Base-by-base conservation (phyloP, 2,797 vertebrate species). In the Periparus ater region DNA sequence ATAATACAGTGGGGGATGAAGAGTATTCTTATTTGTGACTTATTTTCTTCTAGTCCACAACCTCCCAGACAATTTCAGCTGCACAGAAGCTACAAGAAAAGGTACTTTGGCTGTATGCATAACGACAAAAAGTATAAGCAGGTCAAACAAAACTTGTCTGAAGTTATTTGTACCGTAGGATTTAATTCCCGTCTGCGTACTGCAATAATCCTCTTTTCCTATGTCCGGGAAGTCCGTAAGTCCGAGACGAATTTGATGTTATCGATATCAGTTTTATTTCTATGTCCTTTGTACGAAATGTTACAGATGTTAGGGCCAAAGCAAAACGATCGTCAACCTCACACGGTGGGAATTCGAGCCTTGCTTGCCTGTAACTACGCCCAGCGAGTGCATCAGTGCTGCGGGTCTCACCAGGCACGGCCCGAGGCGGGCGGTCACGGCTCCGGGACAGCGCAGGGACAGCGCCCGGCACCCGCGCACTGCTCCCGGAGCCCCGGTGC, bases 161-260 rank as follows among this genome's bases (percentile, higher is more conserved):
- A 62, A 26, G 18, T 44, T 53, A 26, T 7, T 67, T 19, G 26
- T 30, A 4, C 11, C 7, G 53, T 5, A 47, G 44, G 3, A 36
- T 58, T 68, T 63, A 21, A 40, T 11, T 13, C 16, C 7, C 21
- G n/a, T 25, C 44, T 61, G 19, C 0, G 2, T 8, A 22, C 17
- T 10, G 2, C 3, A 17, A 9, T 1, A 13, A 3, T 47, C 4
- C 21, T 7, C 10, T 20, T 36, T 4, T 27, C 13, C 1, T 2
- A 9, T 3, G 20, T 38, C 22, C 2, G 1, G 27, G 47, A n/a
- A 3, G 36, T 0, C 38, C 13, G 0, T 13, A 29, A 38, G 13
- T 17, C 29, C 26, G 51, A 12, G 47, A 5, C 1, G 0, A 63
- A 15, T 60, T 30, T 18, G 17, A 16, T 9, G 48, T 20, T 38